Conservation (phyloP, 2,888 invertebrate species). For the Drosophila anomelani region DNA sequence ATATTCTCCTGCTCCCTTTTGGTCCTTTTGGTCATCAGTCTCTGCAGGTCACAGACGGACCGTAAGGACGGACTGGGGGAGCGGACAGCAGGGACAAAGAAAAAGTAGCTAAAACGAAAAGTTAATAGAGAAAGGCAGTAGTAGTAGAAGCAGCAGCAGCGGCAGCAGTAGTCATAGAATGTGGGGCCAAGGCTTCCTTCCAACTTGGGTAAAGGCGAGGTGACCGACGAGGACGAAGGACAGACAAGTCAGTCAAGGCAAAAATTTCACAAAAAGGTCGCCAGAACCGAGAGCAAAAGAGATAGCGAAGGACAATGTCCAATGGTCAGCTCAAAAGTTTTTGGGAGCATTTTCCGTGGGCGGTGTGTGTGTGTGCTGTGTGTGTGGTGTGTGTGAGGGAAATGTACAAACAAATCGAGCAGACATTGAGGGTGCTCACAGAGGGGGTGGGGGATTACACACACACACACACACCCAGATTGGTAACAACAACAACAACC, state of each 20-base stretch:
- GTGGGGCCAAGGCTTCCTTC: slow-evolving; percentile 69
- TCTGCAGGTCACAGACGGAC: slow-evolving; percentile 73
- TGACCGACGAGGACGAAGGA: slow-evolving; percentile 33
- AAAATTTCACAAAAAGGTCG: slow-evolving; percentile 77
- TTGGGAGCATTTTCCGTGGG: slow-evolving; percentile 18
- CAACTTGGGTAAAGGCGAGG: slow-evolving; percentile 41
- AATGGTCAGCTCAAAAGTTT: slow-evolving; percentile 74
- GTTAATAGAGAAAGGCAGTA: slow-evolving; percentile 78
- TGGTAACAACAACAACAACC: slow-evolving; percentile 32
- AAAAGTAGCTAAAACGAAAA: slow-evolving; percentile 79
- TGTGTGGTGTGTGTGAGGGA: slow-evolving; percentile 28
- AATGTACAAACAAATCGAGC: slow-evolving; percentile 79
- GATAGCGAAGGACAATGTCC: slow-evolving; percentile 64
- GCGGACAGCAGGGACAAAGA: slow-evolving; percentile 63
- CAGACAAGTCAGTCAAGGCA: slow-evolving; percentile 76
- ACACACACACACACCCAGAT: slow-evolving; percentile 6
- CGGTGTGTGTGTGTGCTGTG: slow-evolving; percentile 1
- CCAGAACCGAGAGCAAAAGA: slow-evolving; percentile 26
- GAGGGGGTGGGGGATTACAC: neutral
- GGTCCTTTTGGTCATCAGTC: slow-evolving; percentile 68
- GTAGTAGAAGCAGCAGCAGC: slow-evolving; percentile 56
- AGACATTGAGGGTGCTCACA: slow-evolving; percentile 62
- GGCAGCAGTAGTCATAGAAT: slow-evolving; percentile 57
- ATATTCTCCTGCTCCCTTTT: slow-evolving; percentile 7
- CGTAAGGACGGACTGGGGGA: slow-evolving; percentile 13